Conservation (phyloP, 2,113 vertebrate species). For the Synodontis membranacea region DNA sequence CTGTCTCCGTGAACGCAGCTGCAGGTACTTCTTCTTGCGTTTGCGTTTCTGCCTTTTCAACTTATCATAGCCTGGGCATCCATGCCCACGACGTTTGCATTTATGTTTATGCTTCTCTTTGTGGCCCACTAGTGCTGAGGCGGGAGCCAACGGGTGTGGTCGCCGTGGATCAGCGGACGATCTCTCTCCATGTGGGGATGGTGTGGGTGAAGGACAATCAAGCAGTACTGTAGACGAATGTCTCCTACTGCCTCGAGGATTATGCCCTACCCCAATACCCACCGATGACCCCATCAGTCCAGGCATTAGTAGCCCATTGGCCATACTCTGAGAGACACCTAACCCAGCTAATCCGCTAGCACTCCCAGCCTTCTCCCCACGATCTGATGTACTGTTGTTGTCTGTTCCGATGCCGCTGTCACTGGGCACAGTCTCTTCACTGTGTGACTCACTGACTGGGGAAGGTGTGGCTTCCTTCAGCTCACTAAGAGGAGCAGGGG, state of each 20-base stretch:
- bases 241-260: constrained; percentile 76
- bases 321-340: constrained; percentile 64
- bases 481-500: constrained; percentile 87
- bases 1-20: constrained; percentile 82
- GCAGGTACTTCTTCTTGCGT: constrained; percentile 97
- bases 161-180: constrained; percentile 78
- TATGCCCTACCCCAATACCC: constrained; percentile 67
- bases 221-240: constrained; percentile 78
- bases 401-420: constrained; percentile 98
- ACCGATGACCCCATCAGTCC: constrained; percentile 80
- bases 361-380: constrained; percentile 86
- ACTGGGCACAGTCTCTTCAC: constrained; percentile 94
- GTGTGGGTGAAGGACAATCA: constrained; percentile 84
- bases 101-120: constrained; percentile 99
- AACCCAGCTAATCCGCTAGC: constrained; percentile 65
- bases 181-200: constrained; percentile 71
- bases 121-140: constrained; percentile 72
- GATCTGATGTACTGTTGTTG: constrained; percentile 97
- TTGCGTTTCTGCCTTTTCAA: constrained; percentile 95
- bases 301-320: constrained; percentile 76
- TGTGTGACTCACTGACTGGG: constrained; percentile 97
- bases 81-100: constrained; percentile 89
- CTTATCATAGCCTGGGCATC: constrained; percentile 92
- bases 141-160: constrained; percentile 68
- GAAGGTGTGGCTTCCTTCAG: constrained; percentile 97